phyloP scores from a whole-genome alignment of 2,888 invertebrate genomes.

The Perizoma affinitatum region DNA sequence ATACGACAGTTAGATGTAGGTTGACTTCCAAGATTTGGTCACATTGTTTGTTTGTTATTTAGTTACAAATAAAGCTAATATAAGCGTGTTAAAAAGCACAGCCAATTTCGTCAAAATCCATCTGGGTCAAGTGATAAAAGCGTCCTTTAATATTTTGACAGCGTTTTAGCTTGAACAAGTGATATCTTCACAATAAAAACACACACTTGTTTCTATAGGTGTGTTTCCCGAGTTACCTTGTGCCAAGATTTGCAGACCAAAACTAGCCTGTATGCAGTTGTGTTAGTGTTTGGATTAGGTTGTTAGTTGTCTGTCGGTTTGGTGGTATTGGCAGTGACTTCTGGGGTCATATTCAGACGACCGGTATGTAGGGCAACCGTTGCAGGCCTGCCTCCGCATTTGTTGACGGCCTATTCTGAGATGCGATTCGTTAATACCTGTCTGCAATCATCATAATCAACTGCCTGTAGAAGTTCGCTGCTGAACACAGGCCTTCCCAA shows the following conservation, averaged over 20 bases:
- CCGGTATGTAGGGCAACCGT: slow-evolving; percentile 75
- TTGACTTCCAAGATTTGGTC: too few species aligned
- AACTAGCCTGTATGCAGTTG: slow-evolving; percentile 13
- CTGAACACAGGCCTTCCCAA: too few species aligned
- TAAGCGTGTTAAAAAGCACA: slow-evolving; percentile 10
- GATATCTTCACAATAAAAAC: slow-evolving; percentile 36
- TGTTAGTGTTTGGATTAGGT: slow-evolving; percentile 28
- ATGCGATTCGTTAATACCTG: too few species aligned
- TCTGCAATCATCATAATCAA: too few species aligned
- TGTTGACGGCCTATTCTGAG: slow-evolving; percentile 48
- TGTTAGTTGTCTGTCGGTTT: slow-evolving; percentile 35
- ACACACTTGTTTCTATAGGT: slow-evolving; percentile 30
- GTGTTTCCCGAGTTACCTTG: slow-evolving; percentile 33
- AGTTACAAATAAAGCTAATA: too few species aligned
- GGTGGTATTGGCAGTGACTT: slow-evolving; percentile 68
- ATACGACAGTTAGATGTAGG: too few species aligned
- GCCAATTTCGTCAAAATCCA: slow-evolving; percentile 27
- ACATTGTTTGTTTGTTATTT: too few species aligned
- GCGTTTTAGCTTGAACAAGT: slow-evolving; percentile 37
- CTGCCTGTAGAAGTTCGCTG: too few species aligned
- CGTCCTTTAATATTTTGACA: slow-evolving; percentile 38
- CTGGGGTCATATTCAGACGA: slow-evolving; percentile 65
- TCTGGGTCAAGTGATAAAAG: slow-evolving; percentile 37
- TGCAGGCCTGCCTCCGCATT: slow-evolving; percentile 41
- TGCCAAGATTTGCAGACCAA: slow-evolving; percentile 1